Evolutionary conservation across 2,888 invertebrate species (phyloP).

Genomic region (Artemia sinica): DNA sequence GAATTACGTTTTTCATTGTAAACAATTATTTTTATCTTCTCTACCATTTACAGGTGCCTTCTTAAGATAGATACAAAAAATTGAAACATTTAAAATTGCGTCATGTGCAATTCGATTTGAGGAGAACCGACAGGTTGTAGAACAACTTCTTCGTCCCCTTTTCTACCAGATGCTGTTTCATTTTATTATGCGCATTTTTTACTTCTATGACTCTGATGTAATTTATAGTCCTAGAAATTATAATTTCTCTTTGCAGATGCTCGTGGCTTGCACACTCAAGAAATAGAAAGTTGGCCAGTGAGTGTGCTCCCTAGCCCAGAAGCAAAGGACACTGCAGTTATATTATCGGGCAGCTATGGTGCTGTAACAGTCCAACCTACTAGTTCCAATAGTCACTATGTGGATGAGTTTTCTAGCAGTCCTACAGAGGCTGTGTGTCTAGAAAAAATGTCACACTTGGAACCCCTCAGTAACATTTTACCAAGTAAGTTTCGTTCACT

Average conservation of each 20-base stretch:
- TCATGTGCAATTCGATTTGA: too few species aligned
- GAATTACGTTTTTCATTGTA: too few species aligned
- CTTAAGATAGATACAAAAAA: too few species aligned
- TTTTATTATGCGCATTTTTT: too few species aligned
- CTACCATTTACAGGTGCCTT: too few species aligned
- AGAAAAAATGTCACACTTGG: not conserved
- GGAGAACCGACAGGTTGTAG: too few species aligned
- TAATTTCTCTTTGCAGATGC: not conserved
- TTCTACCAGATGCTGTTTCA: too few species aligned
- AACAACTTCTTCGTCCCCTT: too few species aligned
- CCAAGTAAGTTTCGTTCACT: not conserved
- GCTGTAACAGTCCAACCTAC: not conserved
- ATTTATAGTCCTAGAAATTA: too few species aligned
- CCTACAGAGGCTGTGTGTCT: not conserved
- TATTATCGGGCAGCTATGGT: not conserved
- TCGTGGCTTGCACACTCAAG: not conserved
- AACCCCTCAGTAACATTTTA: not conserved
- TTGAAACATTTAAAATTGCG: too few species aligned
- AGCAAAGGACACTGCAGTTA: constrained; percentile 9
- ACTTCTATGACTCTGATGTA: too few species aligned
- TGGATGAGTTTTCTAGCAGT: constrained; percentile 1
- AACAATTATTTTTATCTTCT: too few species aligned
- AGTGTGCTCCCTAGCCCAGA: constrained; percentile 5
- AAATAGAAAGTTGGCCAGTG: not conserved
- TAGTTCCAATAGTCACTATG: not conserved